Evolutionary conservation across 2,113 vertebrate genomes (phyloP).

Genomic region (Axis porcinus): DNA sequence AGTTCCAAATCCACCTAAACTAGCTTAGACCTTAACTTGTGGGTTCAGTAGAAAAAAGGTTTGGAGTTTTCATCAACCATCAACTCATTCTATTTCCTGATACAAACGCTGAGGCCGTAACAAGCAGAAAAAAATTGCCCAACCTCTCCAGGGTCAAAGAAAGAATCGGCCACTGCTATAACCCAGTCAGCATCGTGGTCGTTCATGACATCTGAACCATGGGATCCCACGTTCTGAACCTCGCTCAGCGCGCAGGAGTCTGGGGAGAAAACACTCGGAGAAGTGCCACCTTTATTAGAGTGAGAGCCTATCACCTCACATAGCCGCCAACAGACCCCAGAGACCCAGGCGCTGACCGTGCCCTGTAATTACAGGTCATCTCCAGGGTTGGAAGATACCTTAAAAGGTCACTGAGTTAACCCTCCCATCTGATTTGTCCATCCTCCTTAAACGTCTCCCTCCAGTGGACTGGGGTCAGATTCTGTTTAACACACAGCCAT

Average conservation of each 20-base stretch:
- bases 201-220: not conserved
- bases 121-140: not conserved
- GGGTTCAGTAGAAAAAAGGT: not conserved
- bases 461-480: not conserved
- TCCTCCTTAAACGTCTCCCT: not conserved
- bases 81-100: not conserved
- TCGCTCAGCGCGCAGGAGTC: not conserved
- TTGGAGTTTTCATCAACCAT: not conserved
- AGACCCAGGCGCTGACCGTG: not conserved
- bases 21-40: not conserved
- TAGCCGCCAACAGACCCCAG: not conserved
- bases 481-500: not conserved
- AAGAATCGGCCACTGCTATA: no score
- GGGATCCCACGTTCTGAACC: not conserved
- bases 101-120: not conserved
- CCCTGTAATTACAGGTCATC: not conserved
- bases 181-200: not conserved
- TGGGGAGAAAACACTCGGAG: not conserved
- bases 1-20: not conserved
- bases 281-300: conserved; percentile 69
- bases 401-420: not conserved
- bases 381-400: not conserved
- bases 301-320: conserved; percentile 55
- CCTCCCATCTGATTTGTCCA: not conserved
- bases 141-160: not conserved